Conservation (phyloP, 2,888 invertebrate species). For the Latrodectus elegans region DNA sequence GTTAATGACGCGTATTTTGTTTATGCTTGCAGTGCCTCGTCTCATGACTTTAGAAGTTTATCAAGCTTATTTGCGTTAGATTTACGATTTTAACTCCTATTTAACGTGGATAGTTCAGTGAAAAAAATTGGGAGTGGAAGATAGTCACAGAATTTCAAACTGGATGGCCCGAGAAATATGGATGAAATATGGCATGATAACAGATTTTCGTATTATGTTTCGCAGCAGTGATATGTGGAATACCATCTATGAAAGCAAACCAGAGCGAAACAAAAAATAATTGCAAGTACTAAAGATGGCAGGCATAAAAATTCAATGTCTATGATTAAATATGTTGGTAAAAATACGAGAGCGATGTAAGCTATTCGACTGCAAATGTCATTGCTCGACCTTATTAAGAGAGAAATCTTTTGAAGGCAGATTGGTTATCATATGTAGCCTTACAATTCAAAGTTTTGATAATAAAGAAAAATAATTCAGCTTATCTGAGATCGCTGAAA, state of each 20-base stretch:
- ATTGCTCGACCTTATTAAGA: too few species aligned
- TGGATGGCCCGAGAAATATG: background rate
- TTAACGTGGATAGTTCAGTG: background rate
- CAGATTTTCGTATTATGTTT: background rate
- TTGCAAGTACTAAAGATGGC: too few species aligned
- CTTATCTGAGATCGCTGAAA: background rate
- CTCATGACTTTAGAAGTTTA: too few species aligned
- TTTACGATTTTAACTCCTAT: conserved; percentile 3
- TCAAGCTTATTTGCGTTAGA: background rate
- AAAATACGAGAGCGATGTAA: too few species aligned
- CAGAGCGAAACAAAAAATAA: too few species aligned
- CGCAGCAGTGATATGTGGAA: background rate
- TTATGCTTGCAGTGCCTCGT: too few species aligned
- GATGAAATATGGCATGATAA: background rate
- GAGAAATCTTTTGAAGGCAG: too few species aligned
- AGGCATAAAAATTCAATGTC: too few species aligned
- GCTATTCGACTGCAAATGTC: too few species aligned
- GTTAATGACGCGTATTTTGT: too few species aligned
- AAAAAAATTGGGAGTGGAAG: background rate
- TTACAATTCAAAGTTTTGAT: background rate
- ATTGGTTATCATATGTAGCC: too few species aligned
- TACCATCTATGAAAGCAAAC: background rate
- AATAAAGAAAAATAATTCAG: conserved; percentile 11
- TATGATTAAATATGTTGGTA: too few species aligned
- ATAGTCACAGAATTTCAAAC: conserved; percentile 8